These are phyloP conservation scores for Empis livida DNA, from an alignment of 2,888 invertebrate genomes.

Conservation along the genomic window DNA sequence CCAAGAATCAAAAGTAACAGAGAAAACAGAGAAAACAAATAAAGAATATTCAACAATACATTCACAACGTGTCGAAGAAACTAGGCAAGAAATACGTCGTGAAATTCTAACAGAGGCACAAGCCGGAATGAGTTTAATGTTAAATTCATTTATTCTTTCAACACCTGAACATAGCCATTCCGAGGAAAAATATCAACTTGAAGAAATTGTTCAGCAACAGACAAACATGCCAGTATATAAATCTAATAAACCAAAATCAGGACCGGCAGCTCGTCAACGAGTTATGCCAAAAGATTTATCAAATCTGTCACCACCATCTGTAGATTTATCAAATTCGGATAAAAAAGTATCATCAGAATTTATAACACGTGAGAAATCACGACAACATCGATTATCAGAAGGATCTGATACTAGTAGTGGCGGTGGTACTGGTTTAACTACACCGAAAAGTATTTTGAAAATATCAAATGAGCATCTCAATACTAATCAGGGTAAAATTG, in stretches of 20 bases:
- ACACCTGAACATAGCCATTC: neutral
- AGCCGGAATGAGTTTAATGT: conserved; percentile 31
- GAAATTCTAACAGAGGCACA: conserved; percentile 41
- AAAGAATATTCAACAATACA: conserved; percentile 13
- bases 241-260: conserved; percentile 37
- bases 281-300: conserved; percentile 43
- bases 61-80: conserved; percentile 26
- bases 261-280: conserved; percentile 42
- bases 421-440: too few species aligned
- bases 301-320: conserved; percentile 15
- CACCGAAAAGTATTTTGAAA: neutral
- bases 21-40: conserved; percentile 3
- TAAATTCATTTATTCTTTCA: conserved; percentile 21
- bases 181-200: conserved; percentile 7
- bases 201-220: conserved; percentile 17
- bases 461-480: neutral
- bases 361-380: conserved; percentile 1
- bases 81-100: conserved; percentile 33
- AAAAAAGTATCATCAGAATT: conserved; percentile 4
- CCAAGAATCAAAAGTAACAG: conserved; percentile 3
- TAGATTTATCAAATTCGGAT: conserved; percentile 14
- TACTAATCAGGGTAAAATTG: neutral
- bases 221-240: conserved; percentile 40
- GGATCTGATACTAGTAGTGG: neutral
- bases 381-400: conserved; percentile 1